Evolutionary conservation across 2,113 vertebrate genomes (phyloP).

Genomic region (Pterophyllum scalare): DNA sequence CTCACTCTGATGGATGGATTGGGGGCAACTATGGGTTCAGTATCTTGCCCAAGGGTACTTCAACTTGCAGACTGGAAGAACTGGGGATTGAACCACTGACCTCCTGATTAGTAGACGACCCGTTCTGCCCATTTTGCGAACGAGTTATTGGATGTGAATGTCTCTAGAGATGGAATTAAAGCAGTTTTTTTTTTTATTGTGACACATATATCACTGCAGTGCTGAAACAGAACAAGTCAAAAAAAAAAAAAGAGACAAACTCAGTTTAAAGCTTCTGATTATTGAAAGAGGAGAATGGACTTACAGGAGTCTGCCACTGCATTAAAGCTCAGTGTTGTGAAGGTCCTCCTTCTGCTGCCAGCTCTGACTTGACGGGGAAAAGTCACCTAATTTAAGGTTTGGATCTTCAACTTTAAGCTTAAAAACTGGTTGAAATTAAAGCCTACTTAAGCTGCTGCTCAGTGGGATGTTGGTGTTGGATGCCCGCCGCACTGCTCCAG

Average conservation of each 20-base stretch:
- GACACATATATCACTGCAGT: too few relatives aligned
- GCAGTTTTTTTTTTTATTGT: too few relatives aligned
- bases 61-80: neutral
- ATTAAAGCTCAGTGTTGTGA: neutral
- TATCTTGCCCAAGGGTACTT: neutral
- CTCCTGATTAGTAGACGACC: neutral
- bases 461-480: neutral
- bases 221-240: too few relatives aligned
- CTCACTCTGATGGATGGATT: neutral
- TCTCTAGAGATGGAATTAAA: too few relatives aligned
- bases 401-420: neutral
- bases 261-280: neutral
- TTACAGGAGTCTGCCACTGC: neutral
- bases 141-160: too few relatives aligned
- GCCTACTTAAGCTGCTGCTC: neutral
- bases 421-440: fast-evolving
- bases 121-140: neutral
- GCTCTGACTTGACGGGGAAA: neutral
- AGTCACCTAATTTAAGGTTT: neutral
- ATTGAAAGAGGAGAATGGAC: neutral
- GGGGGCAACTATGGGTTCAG: fast-evolving
- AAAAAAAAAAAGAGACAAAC: too few relatives aligned
- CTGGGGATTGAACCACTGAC: too few relatives aligned
- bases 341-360: too few relatives aligned
- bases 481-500: neutral